Percentiles rank a stretch among this genome's conserved stretches.
Evolutionary conservation across 2,113 vertebrate species (phyloP).

Genomic region (Ondatra zibethicus): DNA sequence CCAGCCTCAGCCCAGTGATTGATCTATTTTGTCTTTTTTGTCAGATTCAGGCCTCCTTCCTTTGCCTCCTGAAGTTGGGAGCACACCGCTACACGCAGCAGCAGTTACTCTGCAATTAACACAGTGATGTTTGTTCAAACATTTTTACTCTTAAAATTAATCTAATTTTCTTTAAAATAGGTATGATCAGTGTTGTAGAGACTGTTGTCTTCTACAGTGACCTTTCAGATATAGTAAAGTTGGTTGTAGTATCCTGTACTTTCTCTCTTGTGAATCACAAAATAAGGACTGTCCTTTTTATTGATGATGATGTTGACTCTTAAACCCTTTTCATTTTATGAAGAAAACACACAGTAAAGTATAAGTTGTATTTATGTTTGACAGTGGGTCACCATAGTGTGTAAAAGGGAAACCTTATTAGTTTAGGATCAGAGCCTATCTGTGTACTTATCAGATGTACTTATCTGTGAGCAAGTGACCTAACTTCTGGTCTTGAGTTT

Average conservation of each 20-base stretch:
- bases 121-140: neutral
- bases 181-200: neutral
- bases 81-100: neutral
- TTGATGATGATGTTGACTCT: neutral
- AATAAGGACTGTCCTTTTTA: neutral
- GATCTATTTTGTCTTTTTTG: neutral
- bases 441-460: neutral
- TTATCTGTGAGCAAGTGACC: neutral
- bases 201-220: conserved; percentile 31
- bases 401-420: neutral
- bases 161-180: conserved; percentile 8
- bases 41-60: neutral
- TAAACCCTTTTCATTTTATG: neutral
- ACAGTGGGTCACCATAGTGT: neutral
- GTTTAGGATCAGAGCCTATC: neutral
- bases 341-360: neutral
- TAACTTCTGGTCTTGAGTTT: neutral
- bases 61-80: neutral
- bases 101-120: neutral
- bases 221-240: neutral
- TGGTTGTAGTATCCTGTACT: neutral
- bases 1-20: neutral
- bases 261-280: neutral
- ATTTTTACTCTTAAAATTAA: conserved; percentile 48
- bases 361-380: neutral